Evolutionary conservation across 2,888 invertebrate genomes (phyloP), one percentile per base, ranked within the genome.

Genomic region (Ashinkailepas kermadecensis): DNA sequence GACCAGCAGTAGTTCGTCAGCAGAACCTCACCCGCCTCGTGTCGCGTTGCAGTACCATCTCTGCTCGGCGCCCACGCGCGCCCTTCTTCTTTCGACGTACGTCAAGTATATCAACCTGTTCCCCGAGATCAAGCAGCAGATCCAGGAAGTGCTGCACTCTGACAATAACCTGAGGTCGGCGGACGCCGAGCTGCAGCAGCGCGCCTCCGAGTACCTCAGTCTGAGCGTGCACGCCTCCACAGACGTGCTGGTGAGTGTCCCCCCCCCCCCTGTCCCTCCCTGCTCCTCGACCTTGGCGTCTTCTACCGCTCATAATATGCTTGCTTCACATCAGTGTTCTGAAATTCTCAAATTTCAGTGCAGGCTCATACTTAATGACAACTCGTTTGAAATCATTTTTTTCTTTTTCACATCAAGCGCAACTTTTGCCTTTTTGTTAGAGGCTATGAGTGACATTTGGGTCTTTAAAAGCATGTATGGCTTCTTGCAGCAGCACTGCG

Each of bases 61-160:
- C 84, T 99, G 99, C 89, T 96, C 97, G 83, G 95, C 98, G 82
- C 94, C 96, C 90, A 99, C 99, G 9, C 92, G 99, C 86, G 99
- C 99, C 84, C 91, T 99, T 56, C 89, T 99, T 80, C 91, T 99
- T 82, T 98, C 99, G 58, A 99, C 99, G 12, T 99, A 99, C 87
- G 97, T 99, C 86, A 99, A 99, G 89, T 99, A 99, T 88, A 95
- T 99, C 84, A 99, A 99, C 90, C 91, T 99, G 81, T 99, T 99
- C 89, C 98, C 99, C 81, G 99, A 99, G 90, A 99, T 99, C 86
- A 95, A 97, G 88, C 91, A 91, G 84, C 94, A 95, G 86, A 97
- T 99, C 83, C 97, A 98, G 88, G 96, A 96, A 88, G 95, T 99
- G 85, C 95, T 96, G 88, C 91, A 92, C 85, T 94, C 95, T 86